A percentile compares a stretch with the other conserved stretches of the same genome.
phyloP scores from a whole-genome alignment of 2,888 invertebrate species.

The Drosophila pseudotakahashii region DNA sequence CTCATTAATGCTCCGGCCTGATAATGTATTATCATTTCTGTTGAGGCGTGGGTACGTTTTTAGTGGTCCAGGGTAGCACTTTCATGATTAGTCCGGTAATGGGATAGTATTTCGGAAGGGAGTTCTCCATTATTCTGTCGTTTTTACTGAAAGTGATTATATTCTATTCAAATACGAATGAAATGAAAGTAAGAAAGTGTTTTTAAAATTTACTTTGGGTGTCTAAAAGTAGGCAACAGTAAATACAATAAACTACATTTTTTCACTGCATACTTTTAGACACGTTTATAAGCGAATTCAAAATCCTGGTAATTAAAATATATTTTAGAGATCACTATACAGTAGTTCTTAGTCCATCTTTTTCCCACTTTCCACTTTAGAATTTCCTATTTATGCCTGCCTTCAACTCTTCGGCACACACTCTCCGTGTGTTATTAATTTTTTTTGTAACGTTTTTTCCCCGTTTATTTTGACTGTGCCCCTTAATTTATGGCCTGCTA shows the following conservation, averaged over 20 bases:
- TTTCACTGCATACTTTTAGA: too few relatives aligned
- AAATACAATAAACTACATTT: too few relatives aligned
- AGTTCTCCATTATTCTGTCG: background rate
- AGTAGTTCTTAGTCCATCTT: background rate
- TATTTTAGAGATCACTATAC: background rate
- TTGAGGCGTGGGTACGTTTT: constrained; percentile 9
- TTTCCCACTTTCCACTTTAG: background rate
- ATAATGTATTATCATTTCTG: constrained; percentile 57
- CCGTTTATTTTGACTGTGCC: constrained; percentile 53
- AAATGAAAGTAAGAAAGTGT: too few relatives aligned
- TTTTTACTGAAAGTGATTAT: too few relatives aligned
- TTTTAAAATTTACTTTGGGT: too few relatives aligned
- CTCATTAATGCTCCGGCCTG: constrained; percentile 59
- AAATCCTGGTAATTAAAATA: too few relatives aligned
- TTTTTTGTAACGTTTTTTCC: constrained; percentile 41
- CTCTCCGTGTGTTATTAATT: constrained; percentile 63
- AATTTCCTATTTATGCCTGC: constrained; percentile 35
- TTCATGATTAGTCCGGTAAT: constrained; percentile 7
- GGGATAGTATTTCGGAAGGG: background rate
- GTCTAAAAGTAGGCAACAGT: too few relatives aligned
- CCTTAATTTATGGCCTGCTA: constrained; percentile 67
- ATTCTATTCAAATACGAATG: too few relatives aligned
- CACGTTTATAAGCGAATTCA: too few relatives aligned
- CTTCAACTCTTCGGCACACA: constrained; percentile 43
- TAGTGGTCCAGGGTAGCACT: constrained; percentile 39